Conservation (phyloP, 2,888 invertebrate species). For the Drosophila vallismaia region DNA sequence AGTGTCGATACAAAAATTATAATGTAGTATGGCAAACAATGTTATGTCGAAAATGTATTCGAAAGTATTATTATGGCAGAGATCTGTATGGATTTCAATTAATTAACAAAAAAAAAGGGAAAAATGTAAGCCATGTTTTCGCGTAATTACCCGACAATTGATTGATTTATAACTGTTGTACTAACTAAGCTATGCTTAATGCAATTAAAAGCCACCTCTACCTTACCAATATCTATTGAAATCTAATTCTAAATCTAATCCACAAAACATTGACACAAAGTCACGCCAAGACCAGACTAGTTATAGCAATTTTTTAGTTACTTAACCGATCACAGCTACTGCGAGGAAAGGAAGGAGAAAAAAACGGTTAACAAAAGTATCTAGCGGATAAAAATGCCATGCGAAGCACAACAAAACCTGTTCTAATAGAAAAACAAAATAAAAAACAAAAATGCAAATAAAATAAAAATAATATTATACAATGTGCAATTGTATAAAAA, state of each 20-base stretch:
- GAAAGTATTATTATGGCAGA: not conserved
- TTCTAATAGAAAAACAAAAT: slow-evolving; percentile 27
- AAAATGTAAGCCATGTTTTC: not conserved
- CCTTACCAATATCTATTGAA: slow-evolving; percentile 12
- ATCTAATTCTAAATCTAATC: slow-evolving; percentile 32
- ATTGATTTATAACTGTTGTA: slow-evolving; percentile 41
- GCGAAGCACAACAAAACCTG: slow-evolving; percentile 39
- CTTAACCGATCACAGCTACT: slow-evolving; percentile 16
- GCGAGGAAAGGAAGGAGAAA: not conserved
- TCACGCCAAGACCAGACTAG: slow-evolving; percentile 37
- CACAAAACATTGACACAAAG: slow-evolving; percentile 44
- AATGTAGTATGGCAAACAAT: slow-evolving; percentile 13
- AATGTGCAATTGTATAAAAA: slow-evolving; percentile 65
- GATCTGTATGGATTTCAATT: too few relatives aligned
- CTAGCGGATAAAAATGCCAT: slow-evolving; percentile 55
- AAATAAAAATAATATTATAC: slow-evolving; percentile 55
- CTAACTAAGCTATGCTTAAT: slow-evolving; percentile 27
- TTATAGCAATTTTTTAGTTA: slow-evolving; percentile 33
- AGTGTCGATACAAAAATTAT: slow-evolving; percentile 27
- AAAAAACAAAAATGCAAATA: slow-evolving; percentile 23
- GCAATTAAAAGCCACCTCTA: not conserved
- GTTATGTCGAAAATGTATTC: not conserved
- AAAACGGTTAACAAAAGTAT: slow-evolving; percentile 61
- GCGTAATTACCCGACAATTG: slow-evolving; percentile 5
- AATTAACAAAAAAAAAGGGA: not conserved